Percentiles rank a stretch among this genome's conserved stretches.
phyloP scores from a whole-genome alignment of 2,888 invertebrate species.

The Acronicta psi region DNA sequence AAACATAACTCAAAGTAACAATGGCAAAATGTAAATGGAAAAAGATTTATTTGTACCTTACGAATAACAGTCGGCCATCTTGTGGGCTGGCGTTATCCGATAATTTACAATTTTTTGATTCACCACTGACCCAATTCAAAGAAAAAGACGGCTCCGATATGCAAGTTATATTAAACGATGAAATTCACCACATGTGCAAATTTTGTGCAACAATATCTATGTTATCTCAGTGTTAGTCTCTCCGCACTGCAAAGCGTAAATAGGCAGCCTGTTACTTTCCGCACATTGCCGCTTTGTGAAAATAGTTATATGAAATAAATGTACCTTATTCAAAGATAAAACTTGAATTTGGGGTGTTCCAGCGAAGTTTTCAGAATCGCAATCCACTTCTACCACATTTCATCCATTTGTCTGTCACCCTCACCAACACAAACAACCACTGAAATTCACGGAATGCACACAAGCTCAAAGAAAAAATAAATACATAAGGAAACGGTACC shows the following conservation, averaged over 20 bases:
- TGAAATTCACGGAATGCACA: constrained; percentile 75
- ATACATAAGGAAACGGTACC: constrained; percentile 41
- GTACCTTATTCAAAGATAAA: constrained; percentile 68
- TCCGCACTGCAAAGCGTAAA: constrained; percentile 82
- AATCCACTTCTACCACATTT: constrained; percentile 79
- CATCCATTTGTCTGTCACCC: constrained; percentile 78
- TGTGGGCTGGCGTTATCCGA: constrained; percentile 88
- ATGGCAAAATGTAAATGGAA: constrained; percentile 63
- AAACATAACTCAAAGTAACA: constrained; percentile 57
- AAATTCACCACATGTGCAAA: constrained; percentile 63
- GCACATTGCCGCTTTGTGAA: constrained; percentile 48
- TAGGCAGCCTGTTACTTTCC: constrained; percentile 77
- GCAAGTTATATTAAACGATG: constrained; percentile 61
- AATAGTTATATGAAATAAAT: constrained; percentile 40
- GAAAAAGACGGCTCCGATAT: constrained; percentile 63
- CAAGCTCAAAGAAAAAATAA: constrained; percentile 61
- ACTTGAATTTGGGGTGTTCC: constrained; percentile 59
- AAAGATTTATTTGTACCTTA: constrained; percentile 84
- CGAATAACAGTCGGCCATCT: constrained; percentile 89
- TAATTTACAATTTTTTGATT: constrained; percentile 76
- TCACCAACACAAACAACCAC: constrained; percentile 84
- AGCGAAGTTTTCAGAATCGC: constrained; percentile 62
- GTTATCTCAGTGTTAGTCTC: constrained; percentile 69
- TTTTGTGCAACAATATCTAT: constrained; percentile 66
- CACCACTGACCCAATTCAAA: constrained; percentile 71